Conservation (phyloP, 2,797 vertebrate genomes). For the Danio jaintianensis region DNA sequence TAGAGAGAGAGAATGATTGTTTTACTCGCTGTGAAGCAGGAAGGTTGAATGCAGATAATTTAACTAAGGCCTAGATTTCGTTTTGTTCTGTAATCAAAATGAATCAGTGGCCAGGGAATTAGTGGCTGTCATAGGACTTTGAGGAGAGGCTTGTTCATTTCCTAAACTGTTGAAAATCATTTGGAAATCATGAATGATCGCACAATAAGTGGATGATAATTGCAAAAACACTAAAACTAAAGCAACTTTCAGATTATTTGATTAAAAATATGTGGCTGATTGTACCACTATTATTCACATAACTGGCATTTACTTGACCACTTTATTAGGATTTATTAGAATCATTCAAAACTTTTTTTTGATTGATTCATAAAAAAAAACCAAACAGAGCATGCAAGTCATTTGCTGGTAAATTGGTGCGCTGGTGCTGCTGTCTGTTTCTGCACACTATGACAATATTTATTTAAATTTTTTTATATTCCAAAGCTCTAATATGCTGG, state of each 20-base stretch:
- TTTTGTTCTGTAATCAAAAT: conserved; percentile 25
- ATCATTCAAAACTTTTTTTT: not conserved
- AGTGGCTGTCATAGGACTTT: not conserved
- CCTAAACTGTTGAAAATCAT: conserved; percentile 3
- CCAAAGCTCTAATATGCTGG: no score
- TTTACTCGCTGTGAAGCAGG: conserved; percentile 6
- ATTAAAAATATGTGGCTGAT: no score
- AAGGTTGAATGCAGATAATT: conserved; percentile 29
- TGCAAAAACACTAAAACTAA: not conserved
- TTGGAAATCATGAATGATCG: not conserved
- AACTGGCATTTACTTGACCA: no score
- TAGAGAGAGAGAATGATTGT: conserved; percentile 23
- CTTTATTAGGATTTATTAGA: not conserved
- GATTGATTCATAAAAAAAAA: not conserved
- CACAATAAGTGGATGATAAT: not conserved
- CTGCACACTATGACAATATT: no score
- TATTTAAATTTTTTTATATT: no score
- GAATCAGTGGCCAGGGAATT: conserved; percentile 28
- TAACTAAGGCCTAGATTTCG: conserved; percentile 9
- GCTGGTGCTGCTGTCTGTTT: not conserved
- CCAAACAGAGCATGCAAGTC: not conserved
- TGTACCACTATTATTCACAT: no score
- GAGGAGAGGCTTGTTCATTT: not conserved
- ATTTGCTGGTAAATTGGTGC: not conserved
- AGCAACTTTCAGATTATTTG: no score